Evolutionary conservation across 2,113 vertebrate genomes (phyloP).

Genomic region (Emydura subglobosa): DNA sequence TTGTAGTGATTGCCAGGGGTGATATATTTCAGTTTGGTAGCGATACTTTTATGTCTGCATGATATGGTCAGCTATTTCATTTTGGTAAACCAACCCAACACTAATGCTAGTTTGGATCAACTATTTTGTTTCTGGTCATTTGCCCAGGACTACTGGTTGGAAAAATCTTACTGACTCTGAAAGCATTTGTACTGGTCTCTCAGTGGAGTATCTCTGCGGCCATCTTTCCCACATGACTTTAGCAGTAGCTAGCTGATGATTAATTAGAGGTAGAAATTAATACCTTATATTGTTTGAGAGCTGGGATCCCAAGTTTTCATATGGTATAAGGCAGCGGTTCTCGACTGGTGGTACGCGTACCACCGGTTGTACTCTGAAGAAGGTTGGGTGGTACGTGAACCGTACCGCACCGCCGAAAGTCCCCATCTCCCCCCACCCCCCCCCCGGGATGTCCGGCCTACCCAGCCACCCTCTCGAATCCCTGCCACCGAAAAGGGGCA

Average conservation of each 20-base stretch:
- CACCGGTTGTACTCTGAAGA: no score
- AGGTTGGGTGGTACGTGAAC: no score
- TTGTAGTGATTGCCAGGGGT: not conserved
- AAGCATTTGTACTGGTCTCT: not conserved
- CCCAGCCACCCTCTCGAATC: no score
- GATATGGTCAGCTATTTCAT: not conserved
- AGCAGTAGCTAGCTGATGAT: not conserved
- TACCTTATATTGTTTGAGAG: not conserved
- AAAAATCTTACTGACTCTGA: not conserved
- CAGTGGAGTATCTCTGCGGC: not conserved
- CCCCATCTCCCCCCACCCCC: no score
- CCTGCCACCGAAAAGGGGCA: no score
- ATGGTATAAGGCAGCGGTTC: not conserved
- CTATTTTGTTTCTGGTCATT: not conserved
- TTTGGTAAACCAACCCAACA: not conserved
- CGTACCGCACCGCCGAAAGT: no score
- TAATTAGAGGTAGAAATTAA: not conserved
- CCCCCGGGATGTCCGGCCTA: no score
- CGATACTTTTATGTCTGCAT: not conserved
- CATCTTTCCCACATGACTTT: not conserved
- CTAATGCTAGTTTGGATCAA: not conserved
- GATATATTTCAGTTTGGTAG: not conserved
- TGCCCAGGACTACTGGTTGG: not conserved
- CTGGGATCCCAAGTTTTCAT: not conserved
- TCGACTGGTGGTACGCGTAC: no score